Conservation (phyloP, 2,113 vertebrate species). For the Geococcyx californianus region DNA sequence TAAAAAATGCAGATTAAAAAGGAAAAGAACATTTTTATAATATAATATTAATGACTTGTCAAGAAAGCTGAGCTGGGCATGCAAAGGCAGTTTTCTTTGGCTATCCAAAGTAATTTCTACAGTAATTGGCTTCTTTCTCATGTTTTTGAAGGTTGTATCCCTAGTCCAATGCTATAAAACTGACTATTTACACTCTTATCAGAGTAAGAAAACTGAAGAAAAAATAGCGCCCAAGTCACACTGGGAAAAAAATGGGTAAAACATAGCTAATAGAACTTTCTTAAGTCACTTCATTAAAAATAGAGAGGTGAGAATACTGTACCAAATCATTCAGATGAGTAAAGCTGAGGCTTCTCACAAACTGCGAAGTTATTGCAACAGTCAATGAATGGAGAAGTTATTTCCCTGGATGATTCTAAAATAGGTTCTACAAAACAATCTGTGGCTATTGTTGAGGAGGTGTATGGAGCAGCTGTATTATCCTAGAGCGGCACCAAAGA, state of each 20-base stretch:
- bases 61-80: not conserved
- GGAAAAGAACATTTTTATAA: not conserved
- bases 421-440: not conserved
- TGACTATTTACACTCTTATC: not conserved
- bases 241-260: not conserved
- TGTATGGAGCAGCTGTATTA: not conserved
- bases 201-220: not conserved
- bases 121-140: slow-evolving; percentile 13
- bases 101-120: slow-evolving; percentile 23
- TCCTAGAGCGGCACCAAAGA: not conserved
- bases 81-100: not conserved
- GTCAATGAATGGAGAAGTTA: not conserved
- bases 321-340: not conserved
- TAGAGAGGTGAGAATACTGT: not conserved
- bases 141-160: slow-evolving; percentile 2
- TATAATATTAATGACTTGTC: slow-evolving; percentile 5
- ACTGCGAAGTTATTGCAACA: slow-evolving; percentile 15
- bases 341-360: not conserved
- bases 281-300: not conserved
- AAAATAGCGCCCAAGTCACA: not conserved
- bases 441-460: not conserved
- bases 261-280: not conserved
- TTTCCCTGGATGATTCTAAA: not conserved
- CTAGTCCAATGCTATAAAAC: not conserved
- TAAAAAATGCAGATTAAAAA: not conserved